Evolutionary conservation across 2,888 invertebrate genomes (phyloP), one percentile per base, ranked within the genome.

Genomic region (Drosophila subquinaria): DNA sequence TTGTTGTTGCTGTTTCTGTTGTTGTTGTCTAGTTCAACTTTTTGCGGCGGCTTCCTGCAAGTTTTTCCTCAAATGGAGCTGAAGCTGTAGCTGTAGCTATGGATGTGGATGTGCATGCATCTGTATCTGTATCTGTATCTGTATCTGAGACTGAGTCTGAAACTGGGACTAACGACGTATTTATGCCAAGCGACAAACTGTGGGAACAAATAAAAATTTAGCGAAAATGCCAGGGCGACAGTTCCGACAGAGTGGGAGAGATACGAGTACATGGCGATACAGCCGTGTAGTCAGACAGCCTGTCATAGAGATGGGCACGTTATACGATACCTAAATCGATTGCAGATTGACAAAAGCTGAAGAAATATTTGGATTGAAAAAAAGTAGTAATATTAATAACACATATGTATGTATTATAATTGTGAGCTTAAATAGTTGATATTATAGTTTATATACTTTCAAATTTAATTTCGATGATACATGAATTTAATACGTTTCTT

Each of bases 131-230:
- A 50, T 59, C 62, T 69, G 51, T 62, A 40, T 30, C 56, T 57
- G 64, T 45, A 38, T 45, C 45, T 33, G 53, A 42, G 55, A 36
- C 56, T 61, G 66, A 20, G 73, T 68, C 45, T 20, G 53, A 47
- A 50, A 40, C 56, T 61, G 66, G 27, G 73, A 70, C 81, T 87
- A 88, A 87, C 86, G 88, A 87, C 67, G 86, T 87, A 88, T 87
- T 87, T 87, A 87, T 87, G 86, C 86, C 86, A 82, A 87, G 75
- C 88, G 86, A 87, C 86, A 87, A 87, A 87, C 86, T 87, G 86
- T 87, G 86, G 86, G 86, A 87, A 87, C 86, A 87, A 85, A 85
- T 85, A 79, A 82, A 84, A 85, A 82, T 86, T 85, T 85, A 84
- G 86, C 81, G 23, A 66, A 84, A 85, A 82, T 84, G 84, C 79